Evolutionary conservation across 2,888 invertebrate species (phyloP).

Genomic region (Volucella zonaria): DNA sequence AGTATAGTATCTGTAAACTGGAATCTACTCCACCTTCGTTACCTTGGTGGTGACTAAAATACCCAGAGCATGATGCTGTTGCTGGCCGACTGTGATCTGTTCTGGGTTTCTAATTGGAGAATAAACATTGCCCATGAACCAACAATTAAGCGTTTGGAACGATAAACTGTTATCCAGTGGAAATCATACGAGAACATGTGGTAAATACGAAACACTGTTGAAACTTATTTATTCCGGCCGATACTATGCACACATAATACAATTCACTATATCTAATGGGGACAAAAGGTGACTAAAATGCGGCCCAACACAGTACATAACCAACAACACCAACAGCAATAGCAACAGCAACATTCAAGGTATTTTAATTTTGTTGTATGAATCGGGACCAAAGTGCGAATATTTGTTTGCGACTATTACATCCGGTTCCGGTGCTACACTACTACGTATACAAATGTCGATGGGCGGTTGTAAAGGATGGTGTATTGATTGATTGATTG

Average conservation of each 20-base stretch:
- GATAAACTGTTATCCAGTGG: constrained; percentile 49
- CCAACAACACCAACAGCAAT: background rate
- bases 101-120: constrained; percentile 65
- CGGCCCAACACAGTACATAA: background rate
- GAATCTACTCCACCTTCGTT: constrained; percentile 37
- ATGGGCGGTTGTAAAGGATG: constrained; percentile 29
- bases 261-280: background rate
- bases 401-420: constrained; percentile 66
- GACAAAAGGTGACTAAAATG: constrained; percentile 15
- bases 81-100: constrained; percentile 44
- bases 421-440: constrained; percentile 60
- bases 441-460: constrained; percentile 15
- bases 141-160: constrained; percentile 70
- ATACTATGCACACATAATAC: constrained; percentile 4
- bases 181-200: constrained; percentile 40
- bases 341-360: constrained; percentile 31
- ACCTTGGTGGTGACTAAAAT: constrained; percentile 27
- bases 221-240: constrained; percentile 62
- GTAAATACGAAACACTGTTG: background rate
- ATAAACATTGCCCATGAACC: constrained; percentile 69
- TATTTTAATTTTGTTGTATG: constrained; percentile 67
- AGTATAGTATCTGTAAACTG: constrained; percentile 30
- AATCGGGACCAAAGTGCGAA: constrained; percentile 61
- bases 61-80: constrained; percentile 4
- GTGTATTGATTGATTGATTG: constrained; percentile 58